These are phyloP conservation scores for Leptosomus discolor DNA, from an alignment of 2,113 vertebrate species.

Conservation along the genomic window DNA sequence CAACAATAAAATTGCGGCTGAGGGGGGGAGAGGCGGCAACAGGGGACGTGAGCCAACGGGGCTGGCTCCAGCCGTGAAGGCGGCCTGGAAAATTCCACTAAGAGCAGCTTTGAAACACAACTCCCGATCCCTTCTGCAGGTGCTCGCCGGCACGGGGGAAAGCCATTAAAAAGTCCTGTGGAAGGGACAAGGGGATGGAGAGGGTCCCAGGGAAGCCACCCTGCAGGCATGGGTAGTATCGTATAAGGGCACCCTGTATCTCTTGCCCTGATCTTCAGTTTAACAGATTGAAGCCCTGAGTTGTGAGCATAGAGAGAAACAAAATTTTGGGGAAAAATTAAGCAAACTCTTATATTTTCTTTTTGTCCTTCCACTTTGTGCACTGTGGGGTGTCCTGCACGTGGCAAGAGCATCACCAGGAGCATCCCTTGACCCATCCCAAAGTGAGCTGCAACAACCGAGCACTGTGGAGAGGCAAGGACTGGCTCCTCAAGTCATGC, in stretches of 20 bases:
- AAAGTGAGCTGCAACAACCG: neutral
- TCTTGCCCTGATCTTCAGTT: neutral
- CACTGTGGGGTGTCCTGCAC: neutral
- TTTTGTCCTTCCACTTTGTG: neutral
- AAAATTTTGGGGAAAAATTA: neutral
- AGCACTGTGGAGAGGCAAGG: neutral
- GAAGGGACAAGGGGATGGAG: neutral
- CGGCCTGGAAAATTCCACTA: constrained; percentile 67
- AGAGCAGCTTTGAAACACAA: constrained; percentile 59
- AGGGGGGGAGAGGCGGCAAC: neutral
- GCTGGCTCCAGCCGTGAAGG: constrained; percentile 43
- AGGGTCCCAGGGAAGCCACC: neutral
- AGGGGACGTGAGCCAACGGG: constrained; percentile 15
- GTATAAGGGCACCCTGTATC: accelerated
- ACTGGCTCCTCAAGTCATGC: accelerated
- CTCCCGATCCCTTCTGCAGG: constrained; percentile 54
- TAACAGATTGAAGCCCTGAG: neutral
- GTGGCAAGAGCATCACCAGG: neutral
- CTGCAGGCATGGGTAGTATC: neutral
- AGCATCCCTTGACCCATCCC: neutral
- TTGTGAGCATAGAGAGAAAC: neutral
- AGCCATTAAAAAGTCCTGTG: neutral
- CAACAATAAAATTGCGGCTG: constrained; percentile 30
- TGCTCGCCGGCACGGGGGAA: neutral
- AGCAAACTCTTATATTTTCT: neutral